Evolutionary conservation across 2,113 vertebrate species (phyloP).

Genomic region (Abramis brama): DNA sequence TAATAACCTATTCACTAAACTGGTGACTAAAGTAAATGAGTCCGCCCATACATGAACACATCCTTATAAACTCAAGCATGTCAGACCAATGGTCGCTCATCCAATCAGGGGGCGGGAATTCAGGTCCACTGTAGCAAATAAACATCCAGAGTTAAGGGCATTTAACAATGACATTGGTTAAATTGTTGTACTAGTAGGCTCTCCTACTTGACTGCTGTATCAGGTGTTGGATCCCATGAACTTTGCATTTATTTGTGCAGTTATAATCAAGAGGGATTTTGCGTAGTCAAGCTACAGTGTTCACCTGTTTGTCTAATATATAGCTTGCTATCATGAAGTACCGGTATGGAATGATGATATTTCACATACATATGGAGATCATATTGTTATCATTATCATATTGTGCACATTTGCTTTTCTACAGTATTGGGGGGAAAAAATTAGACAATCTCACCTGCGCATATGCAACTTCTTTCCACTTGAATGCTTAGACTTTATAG

Average conservation of each 20-base stretch:
- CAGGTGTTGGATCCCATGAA: not conserved
- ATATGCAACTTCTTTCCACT: too few relatives aligned
- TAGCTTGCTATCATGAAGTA: not conserved
- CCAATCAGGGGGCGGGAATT: not conserved
- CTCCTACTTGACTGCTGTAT: not conserved
- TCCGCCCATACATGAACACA: slow-evolving; percentile 14
- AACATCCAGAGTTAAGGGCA: not conserved
- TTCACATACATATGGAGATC: too few relatives aligned
- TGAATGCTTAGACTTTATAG: too few relatives aligned
- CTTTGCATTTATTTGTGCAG: not conserved
- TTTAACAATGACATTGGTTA: not conserved
- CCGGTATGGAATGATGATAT: too few relatives aligned
- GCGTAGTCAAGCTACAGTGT: too few relatives aligned
- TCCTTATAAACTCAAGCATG: slow-evolving; percentile 37
- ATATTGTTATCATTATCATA: too few relatives aligned
- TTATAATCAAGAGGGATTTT: not conserved
- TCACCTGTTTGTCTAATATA: not conserved
- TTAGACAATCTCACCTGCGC: too few relatives aligned
- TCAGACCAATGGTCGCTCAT: slow-evolving; percentile 16
- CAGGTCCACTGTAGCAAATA: not conserved
- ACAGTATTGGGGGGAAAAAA: too few relatives aligned
- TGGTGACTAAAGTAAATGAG: not conserved
- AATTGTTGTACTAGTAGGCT: not conserved
- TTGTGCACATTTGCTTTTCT: too few relatives aligned
- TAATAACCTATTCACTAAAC: too few relatives aligned